Conservation (phyloP, 2,113 vertebrate genomes). For the Callorhinus ursinus region DNA sequence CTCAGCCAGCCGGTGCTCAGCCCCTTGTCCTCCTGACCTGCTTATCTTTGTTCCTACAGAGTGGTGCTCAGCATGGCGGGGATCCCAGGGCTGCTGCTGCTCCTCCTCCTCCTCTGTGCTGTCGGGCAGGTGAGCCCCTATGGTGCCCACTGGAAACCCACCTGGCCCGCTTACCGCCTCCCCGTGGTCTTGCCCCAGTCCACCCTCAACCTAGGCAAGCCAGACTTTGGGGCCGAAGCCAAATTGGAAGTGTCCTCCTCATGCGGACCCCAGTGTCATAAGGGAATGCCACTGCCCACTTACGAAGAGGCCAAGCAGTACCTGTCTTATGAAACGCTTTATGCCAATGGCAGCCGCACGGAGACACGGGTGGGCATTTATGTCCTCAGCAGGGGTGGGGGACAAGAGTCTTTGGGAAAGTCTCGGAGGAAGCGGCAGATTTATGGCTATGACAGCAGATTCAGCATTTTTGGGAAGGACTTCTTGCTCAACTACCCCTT, state of each 20-base stretch:
- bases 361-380: constrained; percentile 95
- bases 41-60: constrained; percentile 82
- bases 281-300: constrained; percentile 88
- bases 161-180: constrained; percentile 93
- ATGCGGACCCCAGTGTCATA: constrained; percentile 95
- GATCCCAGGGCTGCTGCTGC: constrained; percentile 84
- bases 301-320: constrained; percentile 91
- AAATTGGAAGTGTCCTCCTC: constrained; percentile 91
- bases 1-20: neutral
- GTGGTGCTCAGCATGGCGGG: constrained; percentile 82
- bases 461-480: constrained; percentile 95
- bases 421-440: constrained; percentile 94
- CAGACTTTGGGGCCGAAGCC: constrained; percentile 90
- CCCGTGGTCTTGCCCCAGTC: constrained; percentile 93
- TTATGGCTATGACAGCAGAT: constrained; percentile 95
- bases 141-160: constrained; percentile 85
- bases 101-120: constrained; percentile 87
- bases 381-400: constrained; percentile 79
- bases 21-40: constrained; percentile 70
- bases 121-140: constrained; percentile 78
- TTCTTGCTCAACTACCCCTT: constrained; percentile 96
- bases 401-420: constrained; percentile 52
- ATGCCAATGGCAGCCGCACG: constrained; percentile 92
- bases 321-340: constrained; percentile 95
- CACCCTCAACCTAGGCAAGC: constrained; percentile 87